These are phyloP conservation scores for Leucosticte australis DNA, from an alignment of 2,113 vertebrate genomes.

Conservation along the genomic window DNA sequence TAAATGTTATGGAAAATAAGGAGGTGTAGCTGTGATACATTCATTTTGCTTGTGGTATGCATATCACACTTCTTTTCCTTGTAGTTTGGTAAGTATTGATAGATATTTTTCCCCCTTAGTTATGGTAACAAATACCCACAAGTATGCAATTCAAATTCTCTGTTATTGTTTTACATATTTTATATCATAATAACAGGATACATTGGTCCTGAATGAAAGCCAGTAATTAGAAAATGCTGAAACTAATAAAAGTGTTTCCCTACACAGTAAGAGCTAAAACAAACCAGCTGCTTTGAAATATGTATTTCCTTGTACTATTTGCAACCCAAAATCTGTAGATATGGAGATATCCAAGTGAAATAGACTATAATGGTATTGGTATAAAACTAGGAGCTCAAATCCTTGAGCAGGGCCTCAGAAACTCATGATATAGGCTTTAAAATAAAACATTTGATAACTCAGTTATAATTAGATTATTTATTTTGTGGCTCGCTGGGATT, in stretches of 20 bases:
- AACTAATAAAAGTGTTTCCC: background rate
- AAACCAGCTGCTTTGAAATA: background rate
- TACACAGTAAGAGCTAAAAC: background rate
- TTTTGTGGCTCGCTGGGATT: background rate
- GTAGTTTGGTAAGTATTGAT: slow-evolving; percentile 20
- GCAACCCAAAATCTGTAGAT: background rate
- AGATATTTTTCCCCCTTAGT: background rate
- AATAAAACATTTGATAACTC: background rate
- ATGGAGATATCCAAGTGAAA: background rate
- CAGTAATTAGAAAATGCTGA: background rate
- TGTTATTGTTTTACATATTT: background rate
- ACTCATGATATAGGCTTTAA: background rate
- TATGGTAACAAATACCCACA: background rate
- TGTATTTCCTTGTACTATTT: background rate
- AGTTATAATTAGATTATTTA: background rate
- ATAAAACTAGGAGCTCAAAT: background rate
- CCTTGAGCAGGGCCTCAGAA: background rate
- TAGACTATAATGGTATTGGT: background rate
- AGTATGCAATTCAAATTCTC: background rate
- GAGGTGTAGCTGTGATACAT: background rate
- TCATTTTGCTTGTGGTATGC: background rate
- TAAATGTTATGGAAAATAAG: background rate
- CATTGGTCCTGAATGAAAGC: background rate
- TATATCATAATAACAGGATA: background rate
- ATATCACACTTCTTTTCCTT: background rate